Evolutionary conservation across 2,113 vertebrate genomes (phyloP), one percentile per base, ranked within the genome.

Genomic region (Ariopsis seemanni): DNA sequence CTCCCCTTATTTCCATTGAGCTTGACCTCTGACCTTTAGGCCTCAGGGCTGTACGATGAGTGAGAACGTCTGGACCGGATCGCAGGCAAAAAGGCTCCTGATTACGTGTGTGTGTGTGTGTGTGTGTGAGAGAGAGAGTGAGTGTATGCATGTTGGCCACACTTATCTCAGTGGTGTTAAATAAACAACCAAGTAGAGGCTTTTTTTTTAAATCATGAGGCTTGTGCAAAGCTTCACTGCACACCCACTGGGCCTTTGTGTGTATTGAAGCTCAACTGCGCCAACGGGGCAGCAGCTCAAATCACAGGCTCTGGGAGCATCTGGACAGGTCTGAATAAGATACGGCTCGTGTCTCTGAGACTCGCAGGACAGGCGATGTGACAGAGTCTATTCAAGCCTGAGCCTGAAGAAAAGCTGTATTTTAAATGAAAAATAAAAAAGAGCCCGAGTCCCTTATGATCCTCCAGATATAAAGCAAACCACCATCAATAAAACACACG

Each of bases 11-110:
- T 89, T 92, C 90, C 88, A 92, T 93, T 94, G 90, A 94, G 90
- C 91, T 93, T 94, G 92, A 95, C 94, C 93, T 85, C 55, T 92
- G 92, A 93, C 94, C 94, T 85, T 77, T 92, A 90, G 92, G 93
- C 92, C 91, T 82, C 89, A 14, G 15, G 75, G 90, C 86, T 42
- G 89, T 88, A 88, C 50, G 57, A 83, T 79, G 88, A 53, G 88
- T 91, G 90, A 94, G 92, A 90, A 77, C 58, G 93, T 95, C 93
- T 94, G 92, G 93, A 94, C 93, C 86, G 55, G 88, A 92, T 90
- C 90, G 72, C 52, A 90, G 88, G 81, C 83, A 77, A 74, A 79
- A 62, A 8, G 4, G 42, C 12, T 25, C 2, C 14, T 10, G 84
- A 22, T 50, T 52, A 27, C 25, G 58, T 57, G 42, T 58, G 74